Base-by-base conservation (phyloP, 2,888 invertebrate species). In the Drosophila cracens region DNA sequence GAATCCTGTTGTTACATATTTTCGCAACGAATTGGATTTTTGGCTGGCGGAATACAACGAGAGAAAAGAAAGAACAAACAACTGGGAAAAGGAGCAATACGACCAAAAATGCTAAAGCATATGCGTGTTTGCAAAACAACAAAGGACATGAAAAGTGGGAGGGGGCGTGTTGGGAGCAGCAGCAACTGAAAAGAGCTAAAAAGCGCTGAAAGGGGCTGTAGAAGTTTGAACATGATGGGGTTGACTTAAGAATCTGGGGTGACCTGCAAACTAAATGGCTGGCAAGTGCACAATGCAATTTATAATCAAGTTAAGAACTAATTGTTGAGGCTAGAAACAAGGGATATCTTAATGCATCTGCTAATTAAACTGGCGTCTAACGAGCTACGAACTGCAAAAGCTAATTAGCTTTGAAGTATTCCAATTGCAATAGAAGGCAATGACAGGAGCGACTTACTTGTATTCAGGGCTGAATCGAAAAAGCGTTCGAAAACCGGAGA, bases 21-120 rank as follows among this genome's bases (percentile, higher is more conserved):
- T 84, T 63, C 48, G 56, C 56, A 62, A 36, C 43, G 65, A 69
- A 70, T 83, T 84, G 75, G 62, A 70, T 74, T 81, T 83, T 81
- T 69, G 73, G 53, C 69, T 66, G 61, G 52, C 81, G 54, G 49
- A 66, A 60, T 60, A 67, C 59, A 74, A 57, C 31, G n/a, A 38
- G 56, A 40, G 48, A 51, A 46, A 31, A 51, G 43, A 52, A 33
- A 52, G 21, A 48, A 38, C 18, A 81, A 74, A 63, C 56, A 57
- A 82, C 51, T 54, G 65, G 51, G 10, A 52, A 72, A 49, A 38
- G 27, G 21, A 49, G 25, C 48, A 43, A 53, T 48, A 68, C 49
- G 68, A 54, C 68, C 40, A 54, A 43, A 57, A 73, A 34, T 54
- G 48, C 18, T 54, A 68, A 81, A 75, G 76, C 85, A 84, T 83